Conservation (phyloP, 2,113 vertebrate species). For the human (Homo sapiens) region GRCh38 chr5:116183001-116183500, state of each 20-base stretch:
- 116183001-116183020: too few relatives aligned
- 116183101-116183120: too few relatives aligned
- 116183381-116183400: background rate
- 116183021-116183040: too few relatives aligned
- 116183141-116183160: background rate
- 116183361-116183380: constrained; percentile 42
- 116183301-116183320: constrained; percentile 38
- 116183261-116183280: background rate
- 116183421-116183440: constrained; percentile 54
- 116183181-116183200: constrained; percentile 1
- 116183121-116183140: background rate
- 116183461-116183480: constrained; percentile 2
- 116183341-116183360: background rate
- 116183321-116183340: constrained; percentile 2
- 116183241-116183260: background rate
- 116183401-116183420: background rate
- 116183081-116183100: too few relatives aligned
- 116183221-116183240: background rate
- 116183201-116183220: background rate
- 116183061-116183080: too few relatives aligned
- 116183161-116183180: constrained; percentile 34
- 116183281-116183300: constrained; percentile 15
- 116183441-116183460: constrained; percentile 57
- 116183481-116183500: background rate
- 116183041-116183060: too few relatives aligned